phyloP scores from a whole-genome alignment of 2,797 vertebrate genomes.

The Sylvia borin region DNA sequence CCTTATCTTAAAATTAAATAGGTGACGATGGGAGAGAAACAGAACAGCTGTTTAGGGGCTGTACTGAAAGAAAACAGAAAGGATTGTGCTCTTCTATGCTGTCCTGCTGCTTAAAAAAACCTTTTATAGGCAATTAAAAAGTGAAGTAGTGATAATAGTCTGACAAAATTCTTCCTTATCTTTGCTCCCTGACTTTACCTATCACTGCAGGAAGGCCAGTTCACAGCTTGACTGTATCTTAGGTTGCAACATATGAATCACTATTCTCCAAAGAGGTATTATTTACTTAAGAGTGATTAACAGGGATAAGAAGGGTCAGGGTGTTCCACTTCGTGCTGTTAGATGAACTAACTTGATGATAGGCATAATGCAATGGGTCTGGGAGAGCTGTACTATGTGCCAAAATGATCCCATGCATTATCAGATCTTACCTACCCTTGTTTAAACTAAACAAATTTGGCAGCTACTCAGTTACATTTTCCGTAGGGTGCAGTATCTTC shows the following conservation, averaged over 20 bases:
- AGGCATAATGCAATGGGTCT: constrained; percentile 49
- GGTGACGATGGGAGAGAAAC: constrained; percentile 61
- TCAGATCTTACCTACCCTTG: constrained; percentile 64
- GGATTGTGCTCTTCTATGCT: background rate
- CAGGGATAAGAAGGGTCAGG: constrained; percentile 63
- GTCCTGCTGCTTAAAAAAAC: constrained; percentile 17
- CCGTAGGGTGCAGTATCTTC: constrained; percentile 40
- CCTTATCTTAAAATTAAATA: constrained; percentile 65
- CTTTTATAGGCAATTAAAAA: constrained; percentile 58
- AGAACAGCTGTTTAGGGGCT: constrained; percentile 52
- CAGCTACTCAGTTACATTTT: constrained; percentile 56
- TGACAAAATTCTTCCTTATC: constrained; percentile 56
- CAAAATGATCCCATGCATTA: constrained; percentile 52
- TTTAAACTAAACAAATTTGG: constrained; percentile 62
- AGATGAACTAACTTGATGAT: constrained; percentile 57
- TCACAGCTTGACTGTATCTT: constrained; percentile 39
- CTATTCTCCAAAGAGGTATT: constrained; percentile 59
- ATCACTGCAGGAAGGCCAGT: constrained; percentile 44
- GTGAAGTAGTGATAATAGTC: constrained; percentile 44
- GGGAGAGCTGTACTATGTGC: background rate
- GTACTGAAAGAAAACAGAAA: constrained; percentile 46
- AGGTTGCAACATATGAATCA: constrained; percentile 54
- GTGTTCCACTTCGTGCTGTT: constrained; percentile 53
- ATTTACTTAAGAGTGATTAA: constrained; percentile 70
- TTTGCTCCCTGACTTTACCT: constrained; percentile 59